Percentiles rank a stretch among this genome's conserved stretches.
Evolutionary conservation across 2,888 invertebrate species (phyloP).

Genomic region (Nematopogon swammerdamellus): DNA sequence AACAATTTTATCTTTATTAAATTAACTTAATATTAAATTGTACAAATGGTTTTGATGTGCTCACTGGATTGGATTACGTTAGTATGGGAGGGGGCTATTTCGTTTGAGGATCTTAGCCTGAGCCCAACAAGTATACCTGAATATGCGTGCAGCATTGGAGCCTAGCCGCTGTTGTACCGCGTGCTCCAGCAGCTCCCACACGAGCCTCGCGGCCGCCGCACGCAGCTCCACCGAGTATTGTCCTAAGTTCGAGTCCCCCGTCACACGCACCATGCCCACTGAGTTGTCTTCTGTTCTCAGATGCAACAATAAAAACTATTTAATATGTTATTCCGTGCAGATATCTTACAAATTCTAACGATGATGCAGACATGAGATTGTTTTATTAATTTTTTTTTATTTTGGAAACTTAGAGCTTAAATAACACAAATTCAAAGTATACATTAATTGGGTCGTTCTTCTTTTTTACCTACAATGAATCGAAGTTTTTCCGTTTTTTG

Average conservation of each 20-base stretch:
- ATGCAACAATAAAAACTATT: no score
- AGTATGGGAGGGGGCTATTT: no score
- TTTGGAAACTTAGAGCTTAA: neutral
- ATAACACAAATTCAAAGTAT: no score
- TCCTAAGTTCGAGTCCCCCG: constrained; percentile 82
- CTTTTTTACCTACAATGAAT: no score
- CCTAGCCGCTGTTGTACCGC: constrained; percentile 84
- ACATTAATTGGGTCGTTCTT: no score
- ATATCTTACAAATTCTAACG: constrained; percentile 7
- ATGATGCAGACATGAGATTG: constrained; percentile 1
- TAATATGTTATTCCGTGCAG: neutral
- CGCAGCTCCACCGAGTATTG: constrained; percentile 74
- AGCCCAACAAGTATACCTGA: constrained; percentile 59
- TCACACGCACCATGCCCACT: constrained; percentile 68
- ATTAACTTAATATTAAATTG: neutral
- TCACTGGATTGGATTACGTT: no score
- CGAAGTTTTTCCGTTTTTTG: no score
- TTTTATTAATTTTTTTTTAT: neutral
- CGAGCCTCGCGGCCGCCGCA: constrained; percentile 66
- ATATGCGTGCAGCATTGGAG: constrained; percentile 80
- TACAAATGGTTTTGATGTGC: no score
- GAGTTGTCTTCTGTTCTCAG: constrained; percentile 80
- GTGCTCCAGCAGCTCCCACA: constrained; percentile 74
- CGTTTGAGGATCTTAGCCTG: no score
- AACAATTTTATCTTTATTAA: no score